Evolutionary conservation across 2,797 vertebrate species (phyloP).

Genomic region (Antennarius maculatus): DNA sequence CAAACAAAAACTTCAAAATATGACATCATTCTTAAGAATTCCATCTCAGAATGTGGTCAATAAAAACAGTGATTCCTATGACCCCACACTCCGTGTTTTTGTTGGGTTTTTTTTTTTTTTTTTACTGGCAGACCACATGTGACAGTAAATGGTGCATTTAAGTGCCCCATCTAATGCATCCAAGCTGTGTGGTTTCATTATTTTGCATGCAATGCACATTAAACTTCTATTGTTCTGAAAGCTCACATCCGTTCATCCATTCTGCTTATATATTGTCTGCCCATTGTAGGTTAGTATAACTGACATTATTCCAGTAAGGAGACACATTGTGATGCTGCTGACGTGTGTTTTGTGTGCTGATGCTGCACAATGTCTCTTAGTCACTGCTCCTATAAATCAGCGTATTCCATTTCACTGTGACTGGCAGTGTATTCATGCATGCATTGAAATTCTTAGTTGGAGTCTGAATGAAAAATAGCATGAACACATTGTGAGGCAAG

Average conservation of each 20-base stretch:
- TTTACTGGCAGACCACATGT: too few species aligned
- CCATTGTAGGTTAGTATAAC: neutral
- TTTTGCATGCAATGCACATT: neutral
- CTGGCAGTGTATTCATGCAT: conserved; percentile 2
- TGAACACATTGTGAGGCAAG: neutral
- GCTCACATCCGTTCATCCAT: conserved; percentile 10
- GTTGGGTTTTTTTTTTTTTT: too few species aligned
- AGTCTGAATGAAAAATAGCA: neutral
- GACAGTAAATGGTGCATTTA: too few species aligned
- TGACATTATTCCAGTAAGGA: neutral
- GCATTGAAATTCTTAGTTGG: neutral
- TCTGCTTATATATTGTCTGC: too few species aligned
- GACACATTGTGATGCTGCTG: conserved; percentile 3
- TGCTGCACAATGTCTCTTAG: conserved; percentile 20
- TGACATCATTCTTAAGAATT: too few species aligned
- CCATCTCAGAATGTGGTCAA: too few species aligned
- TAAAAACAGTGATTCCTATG: too few species aligned
- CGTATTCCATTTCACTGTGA: conserved; percentile 20
- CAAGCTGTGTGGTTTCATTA: too few species aligned
- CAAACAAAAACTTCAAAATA: too few species aligned
- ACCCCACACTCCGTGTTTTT: too few species aligned
- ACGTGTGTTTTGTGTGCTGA: conserved; percentile 29
- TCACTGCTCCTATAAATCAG: conserved; percentile 24
- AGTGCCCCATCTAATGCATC: neutral
- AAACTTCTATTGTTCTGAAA: conserved; percentile 24